Base-by-base conservation (phyloP, 2,113 vertebrate species). In the Catharus minimus region DNA sequence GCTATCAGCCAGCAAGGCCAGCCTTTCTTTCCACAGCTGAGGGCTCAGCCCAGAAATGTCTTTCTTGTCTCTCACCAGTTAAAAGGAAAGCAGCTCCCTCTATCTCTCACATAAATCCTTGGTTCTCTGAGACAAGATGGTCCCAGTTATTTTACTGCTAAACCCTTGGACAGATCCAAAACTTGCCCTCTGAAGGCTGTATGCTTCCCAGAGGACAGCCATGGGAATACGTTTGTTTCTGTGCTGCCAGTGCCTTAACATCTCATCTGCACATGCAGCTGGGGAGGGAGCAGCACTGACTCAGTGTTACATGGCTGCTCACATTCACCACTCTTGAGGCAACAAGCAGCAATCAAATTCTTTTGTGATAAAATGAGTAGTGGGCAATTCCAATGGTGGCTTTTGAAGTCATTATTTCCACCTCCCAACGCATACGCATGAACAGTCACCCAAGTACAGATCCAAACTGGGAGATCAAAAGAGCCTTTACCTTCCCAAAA, bases 81-180 rank as follows among this genome's bases (percentile, higher is more conserved):
- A 44, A 74, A 82, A 68, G 44, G 61, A 81, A 71, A 89, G 76
- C 69, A 90, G 93, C 76, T 92, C 92, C 86, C 90, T 90, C 83
- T 90, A n/a, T 17, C 85, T 91, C 47, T 56, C 92, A 88, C n/a
- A 44, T 8, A 69, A 89, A 85, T 62, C 47, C 32, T 62, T 2
- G 0, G 5, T 11, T 23, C 68, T 71, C 64, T 0, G 2, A 17
- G 20, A 91, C 20, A 30, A 83, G 30, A n/a, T 15, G 1, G 33
- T 27, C 56, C 19, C 47, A 73, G 39, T 64, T n/a, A 38, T 30
- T 74, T 41, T 14, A 16, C 18, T 14, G 14, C n/a, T 67, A 60
- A 84, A 61, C 27, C 27, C 53, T 46, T 38, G 19, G 20, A 23
- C 7, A 82, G 55, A 43, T 49, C 43, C 68, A 49, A 64, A 53